Percentiles rank a stretch among this genome's conserved stretches.
Conservation (phyloP, 2,797 vertebrate species). For the Alectoris magna region DNA sequence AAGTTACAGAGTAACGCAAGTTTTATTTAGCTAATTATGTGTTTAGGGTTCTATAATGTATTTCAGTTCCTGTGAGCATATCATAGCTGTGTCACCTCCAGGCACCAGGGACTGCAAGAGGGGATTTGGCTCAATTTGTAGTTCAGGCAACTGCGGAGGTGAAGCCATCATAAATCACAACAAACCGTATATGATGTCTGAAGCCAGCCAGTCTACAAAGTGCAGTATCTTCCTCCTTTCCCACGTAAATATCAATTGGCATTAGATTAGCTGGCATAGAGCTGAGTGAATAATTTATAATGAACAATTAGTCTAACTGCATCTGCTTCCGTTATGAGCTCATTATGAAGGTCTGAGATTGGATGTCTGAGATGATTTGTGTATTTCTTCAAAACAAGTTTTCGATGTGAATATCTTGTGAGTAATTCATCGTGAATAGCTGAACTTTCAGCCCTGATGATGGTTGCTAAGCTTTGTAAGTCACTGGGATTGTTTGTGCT, state of each 20-base stretch:
- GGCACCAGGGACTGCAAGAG: rapidly evolving
- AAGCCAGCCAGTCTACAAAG: background rate
- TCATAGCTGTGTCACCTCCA: background rate
- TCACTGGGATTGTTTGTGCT: background rate
- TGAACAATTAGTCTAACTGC: slow-evolving; percentile 42
- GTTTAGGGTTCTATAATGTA: background rate
- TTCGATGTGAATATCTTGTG: background rate
- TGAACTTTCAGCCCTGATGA: background rate
- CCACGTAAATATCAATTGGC: background rate
- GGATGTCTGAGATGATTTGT: slow-evolving; percentile 24
- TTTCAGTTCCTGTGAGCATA: background rate
- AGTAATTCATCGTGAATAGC: background rate
- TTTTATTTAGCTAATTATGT: background rate
- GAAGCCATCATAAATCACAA: background rate
- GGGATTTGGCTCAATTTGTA: background rate
- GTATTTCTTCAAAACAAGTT: background rate
- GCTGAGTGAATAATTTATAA: slow-evolving; percentile 9
- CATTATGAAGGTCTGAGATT: background rate
- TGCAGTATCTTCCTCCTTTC: slow-evolving; percentile 1
- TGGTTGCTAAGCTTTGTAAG: slow-evolving; percentile 9
- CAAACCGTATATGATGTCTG: background rate
- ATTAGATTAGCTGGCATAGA: background rate
- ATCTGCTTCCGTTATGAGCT: background rate
- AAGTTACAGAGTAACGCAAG: background rate
- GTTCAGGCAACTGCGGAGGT: background rate